phyloP scores from a whole-genome alignment of 2,888 invertebrate species.

The Resseliella maxima region DNA sequence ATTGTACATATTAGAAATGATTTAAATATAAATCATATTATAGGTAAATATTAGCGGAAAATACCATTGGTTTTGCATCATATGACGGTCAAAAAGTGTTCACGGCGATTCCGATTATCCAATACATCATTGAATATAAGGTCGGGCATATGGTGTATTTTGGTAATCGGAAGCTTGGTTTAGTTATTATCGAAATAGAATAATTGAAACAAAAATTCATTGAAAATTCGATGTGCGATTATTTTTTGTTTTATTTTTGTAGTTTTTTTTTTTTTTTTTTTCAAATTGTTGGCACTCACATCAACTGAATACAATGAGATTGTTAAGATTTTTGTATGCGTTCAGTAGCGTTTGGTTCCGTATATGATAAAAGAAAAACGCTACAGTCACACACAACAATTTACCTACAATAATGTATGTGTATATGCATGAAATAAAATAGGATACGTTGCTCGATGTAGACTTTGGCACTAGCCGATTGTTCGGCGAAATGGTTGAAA shows the following conservation, averaged over 20 bases:
- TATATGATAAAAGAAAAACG: not conserved
- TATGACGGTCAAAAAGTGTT: not conserved
- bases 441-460: not conserved
- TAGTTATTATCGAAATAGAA: not conserved
- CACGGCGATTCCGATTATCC: constrained; percentile 1
- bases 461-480: constrained; percentile 30
- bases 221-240: not conserved
- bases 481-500: not conserved
- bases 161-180: not conserved
- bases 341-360: constrained; percentile 29
- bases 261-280: not conserved
- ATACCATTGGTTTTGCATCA: not conserved
- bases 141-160: not conserved
- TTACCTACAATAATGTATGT: not conserved
- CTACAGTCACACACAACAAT: not conserved
- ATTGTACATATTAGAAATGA: no score
- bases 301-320: not conserved
- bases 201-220: not conserved
- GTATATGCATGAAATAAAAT: not conserved
- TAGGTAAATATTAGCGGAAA: not conserved
- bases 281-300: not conserved
- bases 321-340: constrained; percentile 5
- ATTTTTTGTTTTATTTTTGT: not conserved
- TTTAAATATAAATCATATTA: no score
- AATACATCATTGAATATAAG: constrained; percentile 1